A percentile compares a stretch with the other conserved stretches of the same genome.
phyloP scores from a whole-genome alignment of 2,113 vertebrate genomes.

The Ciconia maguari region DNA sequence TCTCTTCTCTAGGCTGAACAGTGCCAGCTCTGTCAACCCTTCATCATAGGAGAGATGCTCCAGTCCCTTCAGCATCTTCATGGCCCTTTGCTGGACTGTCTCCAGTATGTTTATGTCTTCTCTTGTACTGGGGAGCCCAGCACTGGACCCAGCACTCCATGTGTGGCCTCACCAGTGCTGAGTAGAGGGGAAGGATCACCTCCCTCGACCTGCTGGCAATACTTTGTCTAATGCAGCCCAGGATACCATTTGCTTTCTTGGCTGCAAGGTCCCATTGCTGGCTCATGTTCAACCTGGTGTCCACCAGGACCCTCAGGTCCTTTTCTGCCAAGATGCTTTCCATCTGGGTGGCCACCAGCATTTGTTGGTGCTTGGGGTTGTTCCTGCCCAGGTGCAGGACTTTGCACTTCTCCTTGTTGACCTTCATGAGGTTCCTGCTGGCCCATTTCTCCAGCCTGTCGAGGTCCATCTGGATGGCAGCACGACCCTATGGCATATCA shows the following conservation, averaged over 20 bases:
- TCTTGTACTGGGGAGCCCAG: neutral
- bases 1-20: neutral
- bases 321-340: neutral
- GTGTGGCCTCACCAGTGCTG: neutral
- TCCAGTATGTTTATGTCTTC: neutral
- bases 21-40: neutral
- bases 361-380: neutral
- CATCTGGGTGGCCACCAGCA: neutral
- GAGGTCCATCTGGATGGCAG: neutral
- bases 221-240: neutral
- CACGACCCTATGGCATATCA: neutral
- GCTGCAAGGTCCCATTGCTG: neutral
- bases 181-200: neutral
- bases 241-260: neutral
- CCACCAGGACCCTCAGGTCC: neutral
- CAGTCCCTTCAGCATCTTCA: neutral
- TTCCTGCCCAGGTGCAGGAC: neutral
- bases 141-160: neutral
- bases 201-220: fast-evolving
- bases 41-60: neutral
- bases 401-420: neutral
- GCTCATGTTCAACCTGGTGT: neutral
- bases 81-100: neutral
- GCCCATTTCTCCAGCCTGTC: neutral
- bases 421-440: neutral